Conservation (phyloP, 2,113 vertebrate genomes). For the Shinisaurus crocodilurus region DNA sequence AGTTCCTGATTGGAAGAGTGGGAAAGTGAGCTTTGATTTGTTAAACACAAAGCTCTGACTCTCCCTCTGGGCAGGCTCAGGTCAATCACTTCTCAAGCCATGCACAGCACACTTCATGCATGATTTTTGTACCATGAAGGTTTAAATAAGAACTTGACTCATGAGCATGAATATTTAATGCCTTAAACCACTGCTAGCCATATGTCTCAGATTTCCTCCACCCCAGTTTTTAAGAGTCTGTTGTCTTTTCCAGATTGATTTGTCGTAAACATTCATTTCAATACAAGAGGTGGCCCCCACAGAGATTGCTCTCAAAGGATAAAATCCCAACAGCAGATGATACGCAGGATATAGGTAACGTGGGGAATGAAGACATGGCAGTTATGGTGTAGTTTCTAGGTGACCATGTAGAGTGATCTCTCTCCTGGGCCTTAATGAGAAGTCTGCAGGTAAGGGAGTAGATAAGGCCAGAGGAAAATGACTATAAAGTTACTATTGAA, state of each 20-base stretch:
- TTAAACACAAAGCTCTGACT: neutral
- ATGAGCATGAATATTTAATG: neutral
- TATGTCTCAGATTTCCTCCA: neutral
- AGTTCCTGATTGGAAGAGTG: neutral
- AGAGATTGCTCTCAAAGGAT: fast-evolving
- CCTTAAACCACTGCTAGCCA: neutral
- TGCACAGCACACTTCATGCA: neutral
- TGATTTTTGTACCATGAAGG: neutral
- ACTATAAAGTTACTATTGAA: neutral
- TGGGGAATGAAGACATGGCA: neutral
- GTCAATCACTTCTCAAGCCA: neutral
- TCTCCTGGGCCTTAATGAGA: neutral
- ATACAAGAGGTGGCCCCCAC: neutral
- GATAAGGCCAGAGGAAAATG: neutral
- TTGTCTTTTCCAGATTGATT: conserved; percentile 6
- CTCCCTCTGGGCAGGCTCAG: neutral
- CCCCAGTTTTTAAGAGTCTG: neutral
- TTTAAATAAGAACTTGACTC: neutral
- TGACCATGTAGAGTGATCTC: neutral
- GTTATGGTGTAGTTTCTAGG: neutral
- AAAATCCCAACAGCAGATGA: fast-evolving
- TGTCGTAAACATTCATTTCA: neutral
- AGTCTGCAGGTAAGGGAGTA: neutral
- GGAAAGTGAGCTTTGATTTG: neutral
- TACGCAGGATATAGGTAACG: neutral